Conservation (phyloP, 2,888 invertebrate genomes). For the Microctonus brassicae region DNA sequence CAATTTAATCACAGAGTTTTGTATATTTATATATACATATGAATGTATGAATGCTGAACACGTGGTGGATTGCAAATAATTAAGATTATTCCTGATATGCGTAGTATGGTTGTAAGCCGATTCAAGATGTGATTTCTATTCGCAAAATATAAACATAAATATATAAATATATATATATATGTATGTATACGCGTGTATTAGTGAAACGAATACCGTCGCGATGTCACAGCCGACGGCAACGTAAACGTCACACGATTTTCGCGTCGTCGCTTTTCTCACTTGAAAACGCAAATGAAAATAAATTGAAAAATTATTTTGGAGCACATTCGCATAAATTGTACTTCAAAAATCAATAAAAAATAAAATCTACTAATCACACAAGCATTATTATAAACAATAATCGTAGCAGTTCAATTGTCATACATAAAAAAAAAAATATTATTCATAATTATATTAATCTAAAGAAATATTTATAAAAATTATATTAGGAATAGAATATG, state of each 20-base stretch:
- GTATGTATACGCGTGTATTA: not conserved
- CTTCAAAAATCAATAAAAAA: not conserved
- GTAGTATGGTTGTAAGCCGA: not conserved
- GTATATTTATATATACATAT: not conserved
- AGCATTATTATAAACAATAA: no score
- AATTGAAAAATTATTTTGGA: not conserved
- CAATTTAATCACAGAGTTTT: not conserved
- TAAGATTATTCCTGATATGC: not conserved
- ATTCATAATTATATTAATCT: not conserved
- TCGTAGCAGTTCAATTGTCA: not conserved
- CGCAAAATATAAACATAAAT: not conserved
- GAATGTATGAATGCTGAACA: not conserved
- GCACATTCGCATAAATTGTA: not conserved
- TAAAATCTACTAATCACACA: no score
- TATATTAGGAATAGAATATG: slow-evolving; percentile 15
- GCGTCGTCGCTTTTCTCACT: not conserved
- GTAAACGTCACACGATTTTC: not conserved
- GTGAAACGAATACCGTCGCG: not conserved
- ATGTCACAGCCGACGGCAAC: not conserved
- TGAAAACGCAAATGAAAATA: not conserved
- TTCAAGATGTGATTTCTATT: not conserved
- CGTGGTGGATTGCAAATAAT: not conserved
- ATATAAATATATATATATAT: not conserved
- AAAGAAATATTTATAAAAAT: not conserved
- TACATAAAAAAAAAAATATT: not conserved